Evolutionary conservation across 2,113 vertebrate species (phyloP).

Genomic region (Halichoerus grypus): DNA sequence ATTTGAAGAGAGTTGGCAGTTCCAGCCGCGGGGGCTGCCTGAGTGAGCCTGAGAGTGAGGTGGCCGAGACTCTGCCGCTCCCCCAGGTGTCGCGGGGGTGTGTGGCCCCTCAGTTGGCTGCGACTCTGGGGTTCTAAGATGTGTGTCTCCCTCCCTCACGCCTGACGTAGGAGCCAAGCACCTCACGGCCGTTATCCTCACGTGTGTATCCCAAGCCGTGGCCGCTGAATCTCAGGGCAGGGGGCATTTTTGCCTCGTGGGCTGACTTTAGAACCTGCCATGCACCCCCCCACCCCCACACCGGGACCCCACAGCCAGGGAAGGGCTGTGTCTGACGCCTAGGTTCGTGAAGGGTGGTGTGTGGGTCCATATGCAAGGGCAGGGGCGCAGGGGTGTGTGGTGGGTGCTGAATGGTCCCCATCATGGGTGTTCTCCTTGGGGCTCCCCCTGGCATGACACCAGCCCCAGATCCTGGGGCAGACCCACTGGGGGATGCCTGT

Average conservation of each 20-base stretch:
- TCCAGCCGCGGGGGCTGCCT: fast-evolving
- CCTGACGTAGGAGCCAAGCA: background rate
- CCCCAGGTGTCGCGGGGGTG: fast-evolving
- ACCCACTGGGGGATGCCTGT: background rate
- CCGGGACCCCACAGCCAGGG: background rate
- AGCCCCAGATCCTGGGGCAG: background rate
- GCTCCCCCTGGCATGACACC: background rate
- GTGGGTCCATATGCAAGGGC: background rate
- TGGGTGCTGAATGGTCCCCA: background rate
- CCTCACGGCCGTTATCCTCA: fast-evolving
- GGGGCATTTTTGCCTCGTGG: background rate
- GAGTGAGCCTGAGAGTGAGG: background rate
- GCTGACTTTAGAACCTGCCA: background rate
- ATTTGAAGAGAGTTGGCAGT: background rate
- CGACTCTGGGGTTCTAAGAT: background rate
- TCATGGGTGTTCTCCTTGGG: background rate
- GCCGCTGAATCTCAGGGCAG: background rate
- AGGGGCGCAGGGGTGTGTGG: background rate
- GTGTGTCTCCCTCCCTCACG: fast-evolving
- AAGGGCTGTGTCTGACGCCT: background rate
- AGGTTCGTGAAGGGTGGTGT: background rate
- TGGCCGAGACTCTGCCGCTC: background rate
- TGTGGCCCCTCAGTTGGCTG: background rate
- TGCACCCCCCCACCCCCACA: background rate
- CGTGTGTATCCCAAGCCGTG: fast-evolving